Evolutionary conservation across 2,113 vertebrate species (phyloP).

Genomic region (Paedocypris sp.): DNA sequence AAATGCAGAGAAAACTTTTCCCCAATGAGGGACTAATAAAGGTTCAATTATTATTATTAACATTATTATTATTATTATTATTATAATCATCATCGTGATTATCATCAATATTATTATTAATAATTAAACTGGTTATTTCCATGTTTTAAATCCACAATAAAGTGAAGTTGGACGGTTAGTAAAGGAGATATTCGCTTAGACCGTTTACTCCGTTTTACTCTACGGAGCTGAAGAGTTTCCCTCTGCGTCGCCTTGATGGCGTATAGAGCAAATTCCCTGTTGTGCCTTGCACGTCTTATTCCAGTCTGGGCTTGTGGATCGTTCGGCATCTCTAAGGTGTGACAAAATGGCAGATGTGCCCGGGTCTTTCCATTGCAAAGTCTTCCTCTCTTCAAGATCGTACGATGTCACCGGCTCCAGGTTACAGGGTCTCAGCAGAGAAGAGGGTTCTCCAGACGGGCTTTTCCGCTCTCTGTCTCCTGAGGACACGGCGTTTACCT

Average conservation of each 20-base stretch:
- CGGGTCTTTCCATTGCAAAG: constrained; percentile 10
- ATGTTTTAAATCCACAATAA: too few species aligned
- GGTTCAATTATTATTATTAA: too few species aligned
- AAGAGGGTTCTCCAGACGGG: constrained; percentile 14
- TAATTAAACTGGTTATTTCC: not conserved
- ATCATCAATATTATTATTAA: too few species aligned
- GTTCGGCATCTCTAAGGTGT: constrained; percentile 13
- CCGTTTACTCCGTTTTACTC: constrained; percentile 20
- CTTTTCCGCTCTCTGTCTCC: constrained; percentile 18
- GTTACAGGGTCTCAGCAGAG: constrained; percentile 16
- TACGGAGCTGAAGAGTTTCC: constrained; percentile 7
- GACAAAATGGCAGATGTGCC: not conserved
- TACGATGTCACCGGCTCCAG: constrained; percentile 5
- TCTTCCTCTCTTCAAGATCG: too few species aligned
- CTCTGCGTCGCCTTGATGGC: constrained; percentile 27
- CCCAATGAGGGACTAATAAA: too few species aligned
- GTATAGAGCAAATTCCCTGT: constrained; percentile 11
- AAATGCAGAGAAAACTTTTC: too few species aligned
- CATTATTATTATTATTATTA: too few species aligned
- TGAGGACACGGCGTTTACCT: constrained; percentile 1
- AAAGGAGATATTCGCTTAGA: too few species aligned
- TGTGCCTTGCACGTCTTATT: not conserved
- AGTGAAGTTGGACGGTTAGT: too few species aligned
- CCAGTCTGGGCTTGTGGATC: constrained; percentile 9
- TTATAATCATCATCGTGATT: too few species aligned